Evolutionary conservation across 2,888 invertebrate species (phyloP), one percentile per base, ranked within the genome.

Genomic region (Dioctria rufipes): DNA sequence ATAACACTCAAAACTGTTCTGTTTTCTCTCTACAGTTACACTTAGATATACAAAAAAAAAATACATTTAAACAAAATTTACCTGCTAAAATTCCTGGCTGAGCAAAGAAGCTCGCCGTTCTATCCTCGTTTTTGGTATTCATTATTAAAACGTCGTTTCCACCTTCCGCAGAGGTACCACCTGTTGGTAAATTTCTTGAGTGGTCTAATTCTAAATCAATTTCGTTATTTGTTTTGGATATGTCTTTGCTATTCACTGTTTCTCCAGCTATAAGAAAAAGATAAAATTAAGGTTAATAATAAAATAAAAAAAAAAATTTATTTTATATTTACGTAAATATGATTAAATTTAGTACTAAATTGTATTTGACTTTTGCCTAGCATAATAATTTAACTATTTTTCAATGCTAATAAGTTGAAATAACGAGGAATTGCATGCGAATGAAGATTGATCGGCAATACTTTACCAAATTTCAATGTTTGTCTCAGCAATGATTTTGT

Each of bases 51-150:
- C 2, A 25, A 25, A 25, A 25, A 25, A 25, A 25, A 25, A 25
- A 25, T 25, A 25, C 25, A 25, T 25, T 25, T 25, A 2, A 25
- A 25, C 25, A 25, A 25, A 25, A 37, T 40, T 87, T 87, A 97
- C 97, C 97, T 89, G 96, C 97, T 86, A 97, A 92, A 84, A 97
- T 96, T 89, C 96, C 97, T 60, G 97, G 97, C 90, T 97, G 97
- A 85, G 96, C 95, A 90, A 97, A 97, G 93, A 97, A 96, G 87
- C 96, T 96, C 89, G 96, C 94, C 87, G 95, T 93, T 86, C 95
- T 92, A 88, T 96, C 95, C 86, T 95, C 95, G 84, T 93, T 91
- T 90, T 95, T 94, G 83, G 93, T 92, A 90, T 95, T 94, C 95
- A 96, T 95, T 90, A 94, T 94, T 90, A 92, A 91, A 81, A 93